Conservation (phyloP, 2,797 vertebrate species). For the Linurgus olivaceus region DNA sequence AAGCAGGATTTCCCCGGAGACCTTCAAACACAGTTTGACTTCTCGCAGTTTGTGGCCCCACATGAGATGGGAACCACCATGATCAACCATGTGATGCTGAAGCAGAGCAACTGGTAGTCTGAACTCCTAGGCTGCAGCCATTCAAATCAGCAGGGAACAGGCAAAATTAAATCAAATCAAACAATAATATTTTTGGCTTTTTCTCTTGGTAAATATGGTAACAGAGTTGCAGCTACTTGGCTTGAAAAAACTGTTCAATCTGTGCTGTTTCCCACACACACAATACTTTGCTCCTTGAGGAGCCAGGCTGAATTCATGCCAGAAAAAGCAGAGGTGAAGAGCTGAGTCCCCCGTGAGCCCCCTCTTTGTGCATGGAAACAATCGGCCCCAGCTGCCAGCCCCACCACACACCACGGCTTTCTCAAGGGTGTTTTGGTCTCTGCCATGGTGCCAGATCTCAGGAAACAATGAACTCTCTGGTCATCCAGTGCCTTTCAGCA, state of each 20-base stretch:
- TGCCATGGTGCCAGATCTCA: not conserved
- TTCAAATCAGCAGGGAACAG: not conserved
- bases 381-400: accelerated
- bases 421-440: not conserved
- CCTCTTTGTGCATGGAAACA: not conserved
- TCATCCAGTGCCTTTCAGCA: not conserved
- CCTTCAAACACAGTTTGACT: not conserved
- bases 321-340: not conserved
- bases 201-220: not conserved
- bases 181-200: not conserved
- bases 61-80: not conserved
- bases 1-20: not conserved
- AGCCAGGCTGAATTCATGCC: not conserved
- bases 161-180: not conserved
- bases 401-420: not conserved
- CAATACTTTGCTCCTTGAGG: not conserved
- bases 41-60: not conserved
- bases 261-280: not conserved
- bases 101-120: not conserved
- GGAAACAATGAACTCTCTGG: not conserved
- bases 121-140: not conserved
- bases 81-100: not conserved
- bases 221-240: not conserved
- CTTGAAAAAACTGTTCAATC: not conserved
- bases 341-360: accelerated